Percentiles rank a stretch among this genome's conserved stretches.
Evolutionary conservation across 2,888 invertebrate species (phyloP).

Genomic region (Drosophila anomalata): DNA sequence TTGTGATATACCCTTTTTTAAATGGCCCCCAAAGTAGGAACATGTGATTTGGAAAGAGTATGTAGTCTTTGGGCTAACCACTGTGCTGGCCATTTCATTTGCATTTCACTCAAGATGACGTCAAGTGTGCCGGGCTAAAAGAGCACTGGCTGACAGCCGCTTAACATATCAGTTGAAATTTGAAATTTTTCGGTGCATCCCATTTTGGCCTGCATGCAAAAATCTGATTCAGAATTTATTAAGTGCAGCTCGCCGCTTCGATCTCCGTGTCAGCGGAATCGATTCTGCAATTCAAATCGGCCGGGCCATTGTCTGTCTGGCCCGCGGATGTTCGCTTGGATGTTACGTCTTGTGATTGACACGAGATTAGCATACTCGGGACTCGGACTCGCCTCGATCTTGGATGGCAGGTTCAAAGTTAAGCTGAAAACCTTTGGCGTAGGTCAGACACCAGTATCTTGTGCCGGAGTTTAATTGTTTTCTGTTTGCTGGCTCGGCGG

Average conservation of each 20-base stretch:
- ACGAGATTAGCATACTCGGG: slow-evolving; percentile 75
- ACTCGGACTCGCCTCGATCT: slow-evolving; percentile 25
- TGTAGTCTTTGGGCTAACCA: no score
- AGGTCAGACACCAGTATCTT: slow-evolving; percentile 56
- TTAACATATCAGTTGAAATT: slow-evolving; percentile 82
- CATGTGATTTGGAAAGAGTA: not conserved
- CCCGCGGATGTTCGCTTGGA: slow-evolving; percentile 11
- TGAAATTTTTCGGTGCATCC: slow-evolving; percentile 55
- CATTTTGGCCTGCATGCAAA: slow-evolving; percentile 75
- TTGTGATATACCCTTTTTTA: no score
- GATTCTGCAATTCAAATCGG: slow-evolving; percentile 82
- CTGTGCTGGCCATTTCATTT: slow-evolving; percentile 52
- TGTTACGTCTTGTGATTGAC: slow-evolving; percentile 76
- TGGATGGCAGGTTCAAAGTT: slow-evolving; percentile 57
- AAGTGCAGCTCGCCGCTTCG: slow-evolving; percentile 64
- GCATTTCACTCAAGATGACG: slow-evolving; percentile 79
- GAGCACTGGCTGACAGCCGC: slow-evolving; percentile 77
- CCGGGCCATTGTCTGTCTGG: slow-evolving; percentile 64
- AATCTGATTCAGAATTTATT: slow-evolving; percentile 81
- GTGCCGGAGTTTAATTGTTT: slow-evolving; percentile 70
- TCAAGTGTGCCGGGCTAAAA: slow-evolving; percentile 58
- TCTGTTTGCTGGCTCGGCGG: slow-evolving; percentile 34
- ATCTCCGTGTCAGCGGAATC: slow-evolving; percentile 33
- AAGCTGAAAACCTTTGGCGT: slow-evolving; percentile 65
- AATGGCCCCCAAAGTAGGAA: not conserved